Evolutionary conservation across 2,113 vertebrate species (phyloP), one percentile per base, ranked within the genome.

Genomic region (Strigops habroptila): DNA sequence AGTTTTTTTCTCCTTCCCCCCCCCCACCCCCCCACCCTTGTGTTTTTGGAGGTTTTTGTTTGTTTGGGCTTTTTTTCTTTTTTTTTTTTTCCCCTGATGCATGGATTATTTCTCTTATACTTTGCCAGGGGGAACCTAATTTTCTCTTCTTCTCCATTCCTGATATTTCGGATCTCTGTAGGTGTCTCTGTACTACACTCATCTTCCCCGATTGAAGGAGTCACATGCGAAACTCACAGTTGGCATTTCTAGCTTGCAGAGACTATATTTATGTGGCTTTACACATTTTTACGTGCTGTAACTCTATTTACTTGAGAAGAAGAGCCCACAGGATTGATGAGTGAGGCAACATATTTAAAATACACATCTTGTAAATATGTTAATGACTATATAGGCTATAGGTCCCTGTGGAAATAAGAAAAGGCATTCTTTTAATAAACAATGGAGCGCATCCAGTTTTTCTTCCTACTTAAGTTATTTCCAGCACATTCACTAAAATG

Each of bases 391-490:
- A 89, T 31, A 48, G 92, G 74, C 74, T 94, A 87, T 69, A 95
- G 81, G 75, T 94, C 94, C 88, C 77, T 16, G 14, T 78, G 92
- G 79, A 88, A 94, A 93, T 91, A 90, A 77, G 64, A 95, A 90
- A 81, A 91, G 82, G 68, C 67, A 94, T 95, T 95, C 87, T 93
- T 94, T 95, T 93, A 95, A 96, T 94, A 95, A 93, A 92, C 75
- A 94, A 93, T 94, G 95, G 84, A 86, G 62, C 2, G 0, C 55
- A 79, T 95, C 78, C 94, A 89, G 84, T 90, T 95, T 95, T 95
- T 92, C 91, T 88, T 95, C 90, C 92, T 86, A 93, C 91, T 90
- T 81, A 57, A 94, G 82, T 95, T 96, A 94, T 95, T 97, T 93
- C 82, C 87, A 96, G 89, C 63, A 94, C 68, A 73, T 95, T 93